Conservation (phyloP, 2,888 invertebrate genomes). For the Choristoneura rosaceana region DNA sequence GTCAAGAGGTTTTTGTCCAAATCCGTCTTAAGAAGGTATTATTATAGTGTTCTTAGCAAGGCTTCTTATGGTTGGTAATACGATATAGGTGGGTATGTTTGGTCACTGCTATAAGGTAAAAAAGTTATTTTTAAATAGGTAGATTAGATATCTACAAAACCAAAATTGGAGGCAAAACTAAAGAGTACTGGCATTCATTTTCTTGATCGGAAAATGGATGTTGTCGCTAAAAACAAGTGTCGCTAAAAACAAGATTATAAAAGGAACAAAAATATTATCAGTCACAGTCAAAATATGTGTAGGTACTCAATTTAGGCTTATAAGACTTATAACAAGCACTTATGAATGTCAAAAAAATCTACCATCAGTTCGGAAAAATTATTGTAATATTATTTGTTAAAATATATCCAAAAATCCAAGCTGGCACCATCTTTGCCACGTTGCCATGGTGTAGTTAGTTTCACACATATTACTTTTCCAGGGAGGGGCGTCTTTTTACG, state of each 20-base stretch:
- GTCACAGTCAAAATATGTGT: no score
- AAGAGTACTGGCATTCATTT: no score
- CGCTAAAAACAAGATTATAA: no score
- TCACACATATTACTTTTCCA: conserved; percentile 28
- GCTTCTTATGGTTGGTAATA: conserved; percentile 37
- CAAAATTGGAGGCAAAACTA: no score
- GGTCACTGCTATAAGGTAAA: conserved; percentile 6
- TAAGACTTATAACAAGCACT: not conserved
- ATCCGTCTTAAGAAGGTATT: conserved; percentile 35
- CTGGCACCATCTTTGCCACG: not conserved
- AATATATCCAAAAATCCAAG: not conserved
- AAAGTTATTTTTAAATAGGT: not conserved
- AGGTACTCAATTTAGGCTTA: not conserved
- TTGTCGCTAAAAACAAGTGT: no score
- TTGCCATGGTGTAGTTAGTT: conserved; percentile 6
- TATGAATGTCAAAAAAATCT: no score
- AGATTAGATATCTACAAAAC: no score
- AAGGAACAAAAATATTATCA: no score
- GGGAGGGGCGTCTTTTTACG: conserved; percentile 42
- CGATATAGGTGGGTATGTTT: conserved; percentile 1
- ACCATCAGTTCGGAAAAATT: no score
- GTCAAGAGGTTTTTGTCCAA: conserved; percentile 40
- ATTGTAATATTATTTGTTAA: not conserved
- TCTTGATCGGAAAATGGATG: no score
- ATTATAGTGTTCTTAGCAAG: conserved; percentile 33